Evolutionary conservation across 2,113 vertebrate genomes (phyloP), one percentile per base, ranked within the genome.

Genomic region (Microcebus ravelobensis): DNA sequence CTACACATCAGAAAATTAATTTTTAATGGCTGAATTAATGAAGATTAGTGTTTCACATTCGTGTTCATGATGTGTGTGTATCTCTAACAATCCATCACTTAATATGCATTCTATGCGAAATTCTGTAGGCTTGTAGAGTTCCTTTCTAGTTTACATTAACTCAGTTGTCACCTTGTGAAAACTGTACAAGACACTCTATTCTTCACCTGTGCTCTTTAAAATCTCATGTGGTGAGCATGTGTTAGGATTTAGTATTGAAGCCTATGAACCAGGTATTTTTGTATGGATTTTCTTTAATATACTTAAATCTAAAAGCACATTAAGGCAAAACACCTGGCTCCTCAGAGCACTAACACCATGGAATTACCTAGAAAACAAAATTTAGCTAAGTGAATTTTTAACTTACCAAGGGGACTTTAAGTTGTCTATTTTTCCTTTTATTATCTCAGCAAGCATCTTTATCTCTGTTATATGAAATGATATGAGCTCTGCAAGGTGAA

Each of bases 311-410:
- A 55, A 73, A 90, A 87, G n/a, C 18, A 94, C 80, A 27, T 74
- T 48, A 81, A 91, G 42, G 68, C 31, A 87, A 71, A 83, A 45
- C 65, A 48, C n/a, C 59, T 63, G n/a, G 42, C 12, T 96, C 55
- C n/a, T 63, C 20, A 80, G 76, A 92, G 74, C 65, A 29, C 50
- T 29, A 76, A 39, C 17, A 45, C 42, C 12, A 9, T 71, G 50
- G 65, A 87, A 77, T 90, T 95, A 77, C 23, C 83, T 79, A 59
- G 21, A 36, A 85, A 96, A 73, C 87, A 90, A 79, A 89, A 68
- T 63, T 29, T 34, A 61, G 61, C 48, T 55, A 71, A 76, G 50
- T 77, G 52, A 67, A 52, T 96, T 84, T 96, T 55, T 70, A 14
- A 23, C 11, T n/a, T n/a, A 13, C 18, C 6, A 0, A 23, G 59